Evolutionary conservation across 2,113 vertebrate genomes (phyloP).

Genomic region (Cololabis saira): DNA sequence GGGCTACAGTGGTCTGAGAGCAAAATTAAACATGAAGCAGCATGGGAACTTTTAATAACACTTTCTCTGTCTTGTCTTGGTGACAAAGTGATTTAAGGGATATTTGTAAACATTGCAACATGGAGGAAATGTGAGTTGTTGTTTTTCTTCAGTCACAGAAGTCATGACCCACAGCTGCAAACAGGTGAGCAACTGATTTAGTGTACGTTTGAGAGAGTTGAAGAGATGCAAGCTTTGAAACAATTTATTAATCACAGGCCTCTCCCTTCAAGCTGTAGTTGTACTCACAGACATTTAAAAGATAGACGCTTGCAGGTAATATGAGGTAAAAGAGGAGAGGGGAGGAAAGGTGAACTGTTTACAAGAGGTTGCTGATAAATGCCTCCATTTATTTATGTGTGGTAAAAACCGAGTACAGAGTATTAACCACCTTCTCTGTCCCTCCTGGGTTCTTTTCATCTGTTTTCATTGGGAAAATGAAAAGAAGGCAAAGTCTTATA

Average conservation of each 20-base stretch:
- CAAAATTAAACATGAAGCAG: slow-evolving; percentile 50
- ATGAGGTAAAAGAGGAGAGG: background rate
- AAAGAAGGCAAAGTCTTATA: too few relatives aligned
- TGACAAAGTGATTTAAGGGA: slow-evolving; percentile 38
- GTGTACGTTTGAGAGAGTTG: slow-evolving; percentile 20
- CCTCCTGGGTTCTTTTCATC: too few relatives aligned
- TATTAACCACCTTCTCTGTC: too few relatives aligned
- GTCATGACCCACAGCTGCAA: slow-evolving; percentile 10
- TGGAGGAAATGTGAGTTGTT: background rate
- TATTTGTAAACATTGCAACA: slow-evolving; percentile 30
- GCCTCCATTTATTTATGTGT: too few relatives aligned
- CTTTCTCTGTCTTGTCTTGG: slow-evolving; percentile 38
- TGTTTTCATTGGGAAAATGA: too few relatives aligned
- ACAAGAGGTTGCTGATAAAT: too few relatives aligned
- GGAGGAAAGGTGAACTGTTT: background rate
- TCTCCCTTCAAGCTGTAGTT: slow-evolving; percentile 33
- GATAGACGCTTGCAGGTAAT: background rate
- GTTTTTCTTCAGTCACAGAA: background rate
- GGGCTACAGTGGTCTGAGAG: slow-evolving; percentile 40
- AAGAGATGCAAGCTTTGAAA: slow-evolving; percentile 43
- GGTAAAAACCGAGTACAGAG: too few relatives aligned
- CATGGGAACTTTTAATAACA: slow-evolving; percentile 58
- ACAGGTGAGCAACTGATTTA: slow-evolving; percentile 42
- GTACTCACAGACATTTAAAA: background rate
- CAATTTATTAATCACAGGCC: slow-evolving; percentile 33